These are phyloP conservation scores for Pseudomyrmex cubaensis DNA, from an alignment of 1,140 invertebrate species.

Conservation along the genomic window DNA sequence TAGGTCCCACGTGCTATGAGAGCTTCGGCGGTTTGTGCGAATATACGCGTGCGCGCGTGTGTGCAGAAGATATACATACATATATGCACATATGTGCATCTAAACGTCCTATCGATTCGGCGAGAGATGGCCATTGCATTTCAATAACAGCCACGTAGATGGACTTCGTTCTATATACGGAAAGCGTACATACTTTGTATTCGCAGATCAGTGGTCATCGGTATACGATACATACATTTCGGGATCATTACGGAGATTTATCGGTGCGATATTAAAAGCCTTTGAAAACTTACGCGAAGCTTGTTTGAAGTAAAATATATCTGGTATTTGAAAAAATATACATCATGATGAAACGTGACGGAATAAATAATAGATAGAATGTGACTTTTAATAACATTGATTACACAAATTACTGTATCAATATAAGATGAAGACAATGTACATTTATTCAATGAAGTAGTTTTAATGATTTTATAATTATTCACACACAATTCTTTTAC, in stretches of 20 bases:
- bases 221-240: slow-evolving; percentile 16
- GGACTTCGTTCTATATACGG: slow-evolving; percentile 63
- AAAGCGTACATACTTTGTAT: slow-evolving; percentile 53
- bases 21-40: slow-evolving; percentile 52
- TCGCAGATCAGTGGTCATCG: slow-evolving; percentile 40
- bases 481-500: background rate
- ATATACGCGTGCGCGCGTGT: slow-evolving; percentile 44
- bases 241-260: slow-evolving; percentile 40
- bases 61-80: slow-evolving; percentile 38
- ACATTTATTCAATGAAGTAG: background rate
- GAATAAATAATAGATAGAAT: background rate
- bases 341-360: background rate
- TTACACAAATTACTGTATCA: background rate
- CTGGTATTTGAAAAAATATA: background rate
- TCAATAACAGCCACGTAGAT: slow-evolving; percentile 74
- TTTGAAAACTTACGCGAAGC: background rate
- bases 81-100: slow-evolving; percentile 63
- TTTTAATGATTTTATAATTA: slow-evolving; percentile 1
- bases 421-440: background rate
- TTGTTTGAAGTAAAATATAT: background rate
- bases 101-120: slow-evolving; percentile 75
- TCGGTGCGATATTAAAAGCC: background rate
- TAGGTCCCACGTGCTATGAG: slow-evolving; percentile 70
- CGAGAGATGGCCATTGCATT: slow-evolving; percentile 73
- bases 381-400: background rate